These are phyloP conservation scores for Acleris emargana DNA, from an alignment of 2,888 invertebrate genomes.

Conservation along the genomic window DNA sequence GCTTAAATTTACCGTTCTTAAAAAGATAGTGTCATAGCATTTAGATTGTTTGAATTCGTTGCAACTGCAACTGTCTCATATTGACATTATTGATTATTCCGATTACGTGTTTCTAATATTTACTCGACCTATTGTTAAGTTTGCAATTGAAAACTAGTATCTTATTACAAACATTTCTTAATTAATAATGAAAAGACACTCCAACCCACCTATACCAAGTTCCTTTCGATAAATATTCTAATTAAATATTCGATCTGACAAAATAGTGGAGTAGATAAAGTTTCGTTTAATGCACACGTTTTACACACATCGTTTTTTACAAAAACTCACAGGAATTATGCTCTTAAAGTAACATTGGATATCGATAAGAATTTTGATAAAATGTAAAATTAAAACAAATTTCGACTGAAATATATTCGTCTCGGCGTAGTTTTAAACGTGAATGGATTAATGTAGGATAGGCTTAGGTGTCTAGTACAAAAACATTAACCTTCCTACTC, in stretches of 20 bases:
- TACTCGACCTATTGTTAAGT: constrained; percentile 14
- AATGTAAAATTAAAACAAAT: constrained; percentile 75
- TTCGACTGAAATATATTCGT: constrained; percentile 80
- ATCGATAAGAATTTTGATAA: constrained; percentile 64
- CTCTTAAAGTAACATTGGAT: constrained; percentile 40
- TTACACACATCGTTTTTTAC: constrained; percentile 17
- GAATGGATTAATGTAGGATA: constrained; percentile 72
- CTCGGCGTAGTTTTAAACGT: constrained; percentile 79
- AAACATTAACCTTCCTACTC: constrained; percentile 49
- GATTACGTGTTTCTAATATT: neutral
- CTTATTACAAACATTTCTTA: constrained; percentile 4
- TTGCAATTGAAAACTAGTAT: constrained; percentile 7
- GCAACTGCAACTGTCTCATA: neutral
- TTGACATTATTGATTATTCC: neutral
- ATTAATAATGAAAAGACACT: constrained; percentile 15
- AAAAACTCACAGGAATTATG: constrained; percentile 33
- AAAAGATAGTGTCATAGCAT: neutral
- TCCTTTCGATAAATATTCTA: constrained; percentile 24
- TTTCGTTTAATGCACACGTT: constrained; percentile 13
- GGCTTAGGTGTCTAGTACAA: constrained; percentile 81
- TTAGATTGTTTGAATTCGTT: neutral
- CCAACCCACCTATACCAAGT: constrained; percentile 32
- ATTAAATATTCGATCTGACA: constrained; percentile 14
- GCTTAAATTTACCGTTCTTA: neutral
- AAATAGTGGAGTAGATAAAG: constrained; percentile 13